Evolutionary conservation across 2,888 invertebrate species (phyloP), one percentile per base, ranked within the genome.

Genomic region (Tetheella fluctuosa): DNA sequence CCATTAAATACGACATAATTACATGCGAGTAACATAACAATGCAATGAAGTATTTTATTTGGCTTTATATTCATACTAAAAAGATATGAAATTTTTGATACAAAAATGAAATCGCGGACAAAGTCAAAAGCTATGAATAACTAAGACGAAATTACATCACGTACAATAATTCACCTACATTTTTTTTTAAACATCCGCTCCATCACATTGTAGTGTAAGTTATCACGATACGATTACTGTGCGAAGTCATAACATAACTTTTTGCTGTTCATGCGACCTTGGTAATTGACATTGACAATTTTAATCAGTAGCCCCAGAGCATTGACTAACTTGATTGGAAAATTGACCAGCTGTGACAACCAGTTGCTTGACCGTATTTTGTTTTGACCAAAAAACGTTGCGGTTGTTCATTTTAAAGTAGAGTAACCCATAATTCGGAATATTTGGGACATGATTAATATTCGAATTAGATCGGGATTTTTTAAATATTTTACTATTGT

Each of bases 241-340:
- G 17, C 52, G 60, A 61, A 71, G 70, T 71, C 70, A 70, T 66
- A 75, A 71, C 67, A 66, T 58, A 63, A 60, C 63, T 74, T 70
- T 60, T 71, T 63, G 61, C 61, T 64, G 39, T 58, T 65, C 67
- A 70, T 73, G 71, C 65, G 70, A 67, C 71, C 77, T 74, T 82
- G 75, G 77, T 80, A 77, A 58, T 63, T 60, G 71, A 74, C 69
- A 71, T 67, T 73, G 73, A 74, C 73, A 70, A 70, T 73, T 61
- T 53, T 55, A 57, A 66, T 68, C 72, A 63, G 69, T 69, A 69
- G 68, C 65, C 69, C 17, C n/a, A 57, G 74, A 68, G 67, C 68
- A 54, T 69, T 65, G 57, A 64, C 69, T 70, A 65, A 72, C 68
- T 69, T 69, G 70, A 71, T 61, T 65, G 64, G 64, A 71, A 77